Evolutionary conservation across 2,888 invertebrate species (phyloP).

Genomic region (Nephrotoma flavescens): DNA sequence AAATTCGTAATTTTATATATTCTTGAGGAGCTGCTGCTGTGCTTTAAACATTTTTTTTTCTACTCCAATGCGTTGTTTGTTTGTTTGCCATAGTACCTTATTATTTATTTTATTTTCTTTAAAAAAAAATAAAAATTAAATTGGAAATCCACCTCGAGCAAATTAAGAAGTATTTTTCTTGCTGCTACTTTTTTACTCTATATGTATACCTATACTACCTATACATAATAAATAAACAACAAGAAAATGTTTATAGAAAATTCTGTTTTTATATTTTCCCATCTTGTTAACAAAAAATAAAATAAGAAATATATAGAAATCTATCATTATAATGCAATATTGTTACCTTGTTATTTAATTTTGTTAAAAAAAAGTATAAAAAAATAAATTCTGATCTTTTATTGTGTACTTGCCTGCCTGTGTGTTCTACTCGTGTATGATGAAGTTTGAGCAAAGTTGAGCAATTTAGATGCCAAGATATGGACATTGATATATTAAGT

Average conservation of each 20-base stretch:
- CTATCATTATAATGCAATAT: background rate
- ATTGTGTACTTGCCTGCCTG: background rate
- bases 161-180: background rate
- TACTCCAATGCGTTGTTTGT: background rate
- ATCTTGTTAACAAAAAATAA: background rate
- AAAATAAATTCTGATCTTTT: background rate
- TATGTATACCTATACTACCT: background rate
- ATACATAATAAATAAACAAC: background rate
- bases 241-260: background rate
- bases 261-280: background rate
- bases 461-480: background rate
- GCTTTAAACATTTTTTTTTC: background rate
- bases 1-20: background rate
- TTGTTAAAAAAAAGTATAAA: background rate
- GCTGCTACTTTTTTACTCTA: background rate
- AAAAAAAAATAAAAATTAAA: background rate
- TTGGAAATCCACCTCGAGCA: background rate
- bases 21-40: background rate
- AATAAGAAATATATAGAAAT: background rate
- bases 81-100: background rate
- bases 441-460: background rate
- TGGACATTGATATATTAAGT: background rate
- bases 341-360: background rate
- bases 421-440: background rate
- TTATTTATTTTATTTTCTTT: background rate